phyloP scores from a whole-genome alignment of 2,888 invertebrate genomes.

The Lithophane leautieri region DNA sequence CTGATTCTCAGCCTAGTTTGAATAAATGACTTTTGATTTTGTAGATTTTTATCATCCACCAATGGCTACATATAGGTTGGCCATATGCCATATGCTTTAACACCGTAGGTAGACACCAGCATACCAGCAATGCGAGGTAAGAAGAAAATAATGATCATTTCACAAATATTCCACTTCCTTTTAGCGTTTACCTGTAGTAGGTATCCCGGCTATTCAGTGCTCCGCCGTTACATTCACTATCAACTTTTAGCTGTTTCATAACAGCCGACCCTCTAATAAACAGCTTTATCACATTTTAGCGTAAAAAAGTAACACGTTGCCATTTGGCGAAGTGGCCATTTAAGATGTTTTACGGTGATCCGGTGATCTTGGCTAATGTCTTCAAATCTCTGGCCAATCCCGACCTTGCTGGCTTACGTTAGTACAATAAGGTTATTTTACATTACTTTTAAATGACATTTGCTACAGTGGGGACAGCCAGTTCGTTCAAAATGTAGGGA shows the following conservation, averaged over 20 bases:
- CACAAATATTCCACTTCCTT: not conserved
- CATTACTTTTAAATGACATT: not conserved
- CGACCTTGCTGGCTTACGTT: slow-evolving; percentile 2
- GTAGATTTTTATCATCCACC: too few species aligned
- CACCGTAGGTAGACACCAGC: not conserved
- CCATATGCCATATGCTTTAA: not conserved
- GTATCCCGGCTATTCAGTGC: slow-evolving; percentile 1
- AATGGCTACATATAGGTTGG: not conserved
- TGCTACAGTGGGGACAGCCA: not conserved
- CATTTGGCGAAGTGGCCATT: slow-evolving; percentile 56
- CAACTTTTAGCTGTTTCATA: slow-evolving; percentile 47
- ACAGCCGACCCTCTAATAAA: slow-evolving; percentile 37
- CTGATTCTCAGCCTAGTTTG: too few species aligned
- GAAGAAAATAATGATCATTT: too few species aligned
- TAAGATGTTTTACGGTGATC: slow-evolving; percentile 50
- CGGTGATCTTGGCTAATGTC: slow-evolving; percentile 54
- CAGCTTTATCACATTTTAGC: slow-evolving; percentile 61
- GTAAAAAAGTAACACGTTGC: slow-evolving; percentile 54
- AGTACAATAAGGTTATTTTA: slow-evolving; percentile 8
- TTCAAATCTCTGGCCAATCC: slow-evolving; percentile 42
- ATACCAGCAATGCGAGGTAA: not conserved
- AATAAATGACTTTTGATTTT: too few species aligned
- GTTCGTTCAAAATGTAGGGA: too few species aligned
- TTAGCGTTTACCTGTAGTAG: slow-evolving; percentile 5
- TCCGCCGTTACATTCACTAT: slow-evolving; percentile 33